A percentile compares a stretch with the other conserved stretches of the same genome.
Conservation (phyloP, 2,113 vertebrate species). For the Tragelaphus imberbis region DNA sequence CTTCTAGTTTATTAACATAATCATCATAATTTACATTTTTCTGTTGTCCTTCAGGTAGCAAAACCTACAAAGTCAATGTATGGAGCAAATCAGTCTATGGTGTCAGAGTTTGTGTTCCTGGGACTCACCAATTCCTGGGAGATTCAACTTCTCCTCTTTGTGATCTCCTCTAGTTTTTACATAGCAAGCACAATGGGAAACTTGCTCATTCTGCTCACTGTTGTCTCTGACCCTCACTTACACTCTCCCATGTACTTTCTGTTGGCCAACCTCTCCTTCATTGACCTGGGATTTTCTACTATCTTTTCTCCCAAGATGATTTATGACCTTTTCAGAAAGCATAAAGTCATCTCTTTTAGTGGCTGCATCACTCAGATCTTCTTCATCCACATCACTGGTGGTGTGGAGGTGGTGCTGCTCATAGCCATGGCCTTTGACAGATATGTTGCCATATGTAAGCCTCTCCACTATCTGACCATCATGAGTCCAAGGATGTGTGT, state of each 20-base stretch:
- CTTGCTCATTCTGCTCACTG: slow-evolving; percentile 1
- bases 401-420: not conserved
- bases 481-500: slow-evolving; percentile 55
- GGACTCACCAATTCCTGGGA: not conserved
- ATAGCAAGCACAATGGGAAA: slow-evolving; percentile 40
- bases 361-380: not conserved
- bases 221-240: slow-evolving; percentile 23
- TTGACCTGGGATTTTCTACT: slow-evolving; percentile 55
- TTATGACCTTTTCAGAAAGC: not conserved
- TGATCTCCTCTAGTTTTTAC: slow-evolving; percentile 31
- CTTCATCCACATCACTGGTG: not conserved
- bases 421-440: not conserved
- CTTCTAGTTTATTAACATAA: not conserved
- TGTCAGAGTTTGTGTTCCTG: not conserved
- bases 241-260: slow-evolving; percentile 69
- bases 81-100: not conserved
- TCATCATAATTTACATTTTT: not conserved
- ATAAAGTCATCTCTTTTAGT: not conserved
- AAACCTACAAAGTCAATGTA: not conserved
- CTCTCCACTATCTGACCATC: not conserved
- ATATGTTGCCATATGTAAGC: not conserved
- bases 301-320: not conserved
- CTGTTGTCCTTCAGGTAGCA: not conserved
- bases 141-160: slow-evolving; percentile 20
- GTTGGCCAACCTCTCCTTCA: slow-evolving; percentile 60